A percentile compares a stretch with the other conserved stretches of the same genome.
These are phyloP conservation scores for Nowickia ferox DNA, from an alignment of 2,888 invertebrate species.

Conservation along the genomic window DNA sequence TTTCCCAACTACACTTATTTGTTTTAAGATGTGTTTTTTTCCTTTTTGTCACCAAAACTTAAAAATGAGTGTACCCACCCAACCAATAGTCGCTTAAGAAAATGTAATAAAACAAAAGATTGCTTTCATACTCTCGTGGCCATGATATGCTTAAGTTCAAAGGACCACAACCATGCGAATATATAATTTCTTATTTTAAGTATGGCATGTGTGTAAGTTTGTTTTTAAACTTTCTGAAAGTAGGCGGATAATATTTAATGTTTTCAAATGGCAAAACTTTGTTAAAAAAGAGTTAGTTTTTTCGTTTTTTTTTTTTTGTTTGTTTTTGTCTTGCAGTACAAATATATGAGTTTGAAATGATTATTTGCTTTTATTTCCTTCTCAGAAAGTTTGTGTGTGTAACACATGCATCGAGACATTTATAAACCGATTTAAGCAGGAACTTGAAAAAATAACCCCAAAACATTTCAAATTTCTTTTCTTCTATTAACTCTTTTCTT, in stretches of 20 bases:
- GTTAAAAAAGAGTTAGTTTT: slow-evolving; percentile 62
- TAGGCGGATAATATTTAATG: slow-evolving; percentile 73
- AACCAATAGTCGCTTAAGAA: slow-evolving; percentile 57
- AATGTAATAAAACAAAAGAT: slow-evolving; percentile 20
- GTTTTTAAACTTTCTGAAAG: slow-evolving; percentile 47
- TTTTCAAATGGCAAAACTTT: slow-evolving; percentile 75
- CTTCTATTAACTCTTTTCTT: neutral
- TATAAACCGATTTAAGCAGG: slow-evolving; percentile 68
- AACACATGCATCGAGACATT: slow-evolving; percentile 67
- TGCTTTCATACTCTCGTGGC: slow-evolving; percentile 11
- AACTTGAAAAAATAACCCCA: slow-evolving; percentile 62
- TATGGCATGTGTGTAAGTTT: slow-evolving; percentile 26
- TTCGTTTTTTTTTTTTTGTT: slow-evolving; percentile 45
- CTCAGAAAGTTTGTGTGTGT: slow-evolving; percentile 16
- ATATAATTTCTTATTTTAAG: neutral
- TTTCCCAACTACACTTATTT: slow-evolving; percentile 54
- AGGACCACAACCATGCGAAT: neutral
- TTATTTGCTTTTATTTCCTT: slow-evolving; percentile 32
- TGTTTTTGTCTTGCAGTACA: neutral
- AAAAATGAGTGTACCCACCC: slow-evolving; percentile 48
- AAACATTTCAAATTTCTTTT: slow-evolving; percentile 17
- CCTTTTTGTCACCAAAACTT: neutral
- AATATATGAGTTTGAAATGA: slow-evolving; percentile 30
- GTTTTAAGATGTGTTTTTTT: slow-evolving; percentile 22
- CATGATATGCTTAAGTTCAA: slow-evolving; percentile 19